Evolutionary conservation across 2,113 vertebrate genomes (phyloP).

Genomic region (Gadus chalcogrammus): DNA sequence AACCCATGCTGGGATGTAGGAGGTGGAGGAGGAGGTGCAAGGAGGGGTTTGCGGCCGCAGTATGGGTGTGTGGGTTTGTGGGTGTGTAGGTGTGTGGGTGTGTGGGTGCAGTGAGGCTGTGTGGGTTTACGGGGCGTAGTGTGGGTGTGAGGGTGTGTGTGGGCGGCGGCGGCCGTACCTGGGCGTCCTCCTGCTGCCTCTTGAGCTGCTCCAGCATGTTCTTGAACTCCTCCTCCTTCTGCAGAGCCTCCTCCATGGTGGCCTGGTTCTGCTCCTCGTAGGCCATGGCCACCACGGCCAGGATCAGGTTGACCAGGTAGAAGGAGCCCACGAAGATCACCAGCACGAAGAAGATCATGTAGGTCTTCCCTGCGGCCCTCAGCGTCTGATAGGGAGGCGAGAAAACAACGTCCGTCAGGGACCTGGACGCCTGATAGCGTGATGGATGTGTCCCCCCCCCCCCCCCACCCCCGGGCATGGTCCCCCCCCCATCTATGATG

Average conservation of each 20-base stretch:
- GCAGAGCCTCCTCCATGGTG: slow-evolving; percentile 90
- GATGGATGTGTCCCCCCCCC: background rate
- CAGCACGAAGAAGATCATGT: slow-evolving; percentile 99
- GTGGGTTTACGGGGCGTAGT: too few relatives aligned
- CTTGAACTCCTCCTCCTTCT: slow-evolving; percentile 96
- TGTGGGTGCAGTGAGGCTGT: too few relatives aligned
- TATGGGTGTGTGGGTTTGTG: too few relatives aligned
- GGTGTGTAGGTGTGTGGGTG: too few relatives aligned
- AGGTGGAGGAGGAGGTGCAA: too few relatives aligned
- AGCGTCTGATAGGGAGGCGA: slow-evolving; percentile 76
- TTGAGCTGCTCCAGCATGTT: slow-evolving; percentile 96
- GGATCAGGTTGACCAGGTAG: slow-evolving; percentile 95
- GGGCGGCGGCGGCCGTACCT: slow-evolving; percentile 64
- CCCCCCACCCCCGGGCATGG: too few relatives aligned
- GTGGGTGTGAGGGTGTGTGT: too few relatives aligned
- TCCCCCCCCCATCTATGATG: too few relatives aligned
- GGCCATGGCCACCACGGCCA: slow-evolving; percentile 98
- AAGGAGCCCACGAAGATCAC: slow-evolving; percentile 99
- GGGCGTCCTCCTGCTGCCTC: slow-evolving; percentile 93
- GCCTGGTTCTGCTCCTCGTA: slow-evolving; percentile 99
- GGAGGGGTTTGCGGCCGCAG: too few relatives aligned
- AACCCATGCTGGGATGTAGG: too few relatives aligned
- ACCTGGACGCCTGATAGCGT: slow-evolving; percentile 12
- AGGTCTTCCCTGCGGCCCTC: slow-evolving; percentile 95
- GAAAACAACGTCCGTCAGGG: background rate